Evolutionary conservation across 2,113 vertebrate species (phyloP).

Genomic region (Dasyprocta punctata): DNA sequence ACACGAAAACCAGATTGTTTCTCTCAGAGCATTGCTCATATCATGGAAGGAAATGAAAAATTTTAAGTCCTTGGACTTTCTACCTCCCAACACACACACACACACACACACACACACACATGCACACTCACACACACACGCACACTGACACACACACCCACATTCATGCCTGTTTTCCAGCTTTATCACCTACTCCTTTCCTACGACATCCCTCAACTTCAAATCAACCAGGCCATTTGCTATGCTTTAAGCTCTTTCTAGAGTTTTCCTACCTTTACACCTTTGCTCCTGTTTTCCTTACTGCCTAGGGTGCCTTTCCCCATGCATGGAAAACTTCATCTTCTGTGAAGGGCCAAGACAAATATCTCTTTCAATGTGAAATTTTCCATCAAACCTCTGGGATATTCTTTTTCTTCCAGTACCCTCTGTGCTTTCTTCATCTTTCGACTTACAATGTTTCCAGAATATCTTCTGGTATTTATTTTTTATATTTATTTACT

Average conservation of each 20-base stretch:
- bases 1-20: background rate
- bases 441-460: background rate
- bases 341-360: background rate
- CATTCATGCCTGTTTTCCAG: background rate
- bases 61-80: background rate
- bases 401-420: background rate
- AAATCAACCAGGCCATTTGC: background rate
- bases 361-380: background rate
- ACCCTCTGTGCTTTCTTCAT: background rate
- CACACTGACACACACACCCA: background rate
- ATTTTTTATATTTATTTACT: background rate
- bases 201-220: background rate
- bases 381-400: background rate
- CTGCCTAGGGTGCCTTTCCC: background rate
- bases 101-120: no score
- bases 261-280: background rate
- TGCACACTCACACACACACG: no score
- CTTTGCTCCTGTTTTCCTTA: background rate
- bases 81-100: background rate
- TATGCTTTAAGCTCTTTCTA: background rate
- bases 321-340: background rate
- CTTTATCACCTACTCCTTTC: background rate
- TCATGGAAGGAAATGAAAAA: background rate
- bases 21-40: background rate
- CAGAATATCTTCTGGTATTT: background rate